Conservation (phyloP, 2,888 invertebrate species). For the Hirudinaria manillensis region DNA sequence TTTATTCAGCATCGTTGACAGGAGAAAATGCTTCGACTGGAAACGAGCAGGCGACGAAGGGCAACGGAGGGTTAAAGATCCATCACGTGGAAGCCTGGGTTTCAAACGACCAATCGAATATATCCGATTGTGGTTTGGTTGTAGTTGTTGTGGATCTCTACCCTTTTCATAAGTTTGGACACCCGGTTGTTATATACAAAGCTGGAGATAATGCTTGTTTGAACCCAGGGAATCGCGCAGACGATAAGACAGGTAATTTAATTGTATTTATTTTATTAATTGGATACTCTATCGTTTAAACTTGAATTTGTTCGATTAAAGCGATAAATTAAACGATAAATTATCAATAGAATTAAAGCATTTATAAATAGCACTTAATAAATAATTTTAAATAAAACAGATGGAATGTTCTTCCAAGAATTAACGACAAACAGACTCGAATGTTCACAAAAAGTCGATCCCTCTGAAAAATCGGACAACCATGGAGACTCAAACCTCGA, state of each 20-base stretch:
- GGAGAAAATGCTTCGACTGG: not conserved
- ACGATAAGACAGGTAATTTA: not conserved
- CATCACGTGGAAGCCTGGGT: not conserved
- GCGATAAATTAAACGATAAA: no score
- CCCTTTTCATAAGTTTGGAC: not conserved
- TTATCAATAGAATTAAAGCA: no score
- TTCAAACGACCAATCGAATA: not conserved
- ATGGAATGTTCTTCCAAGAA: no score
- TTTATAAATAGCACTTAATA: no score
- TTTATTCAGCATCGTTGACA: not conserved
- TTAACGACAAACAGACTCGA: no score
- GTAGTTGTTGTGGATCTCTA: not conserved
- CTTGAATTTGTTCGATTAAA: no score
- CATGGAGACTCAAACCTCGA: no score
- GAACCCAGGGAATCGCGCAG: not conserved
- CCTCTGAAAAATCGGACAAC: no score
- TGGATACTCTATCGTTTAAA: no score
- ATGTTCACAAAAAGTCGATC: no score
- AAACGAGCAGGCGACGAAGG: not conserved
- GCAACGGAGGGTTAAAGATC: not conserved
- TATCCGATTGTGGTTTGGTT: not conserved
- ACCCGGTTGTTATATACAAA: not conserved
- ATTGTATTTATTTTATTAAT: no score
- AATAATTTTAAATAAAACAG: no score
- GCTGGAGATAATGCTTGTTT: not conserved